These are phyloP conservation scores for Podilymbus podiceps DNA, from an alignment of 2,113 vertebrate genomes.

Conservation along the genomic window DNA sequence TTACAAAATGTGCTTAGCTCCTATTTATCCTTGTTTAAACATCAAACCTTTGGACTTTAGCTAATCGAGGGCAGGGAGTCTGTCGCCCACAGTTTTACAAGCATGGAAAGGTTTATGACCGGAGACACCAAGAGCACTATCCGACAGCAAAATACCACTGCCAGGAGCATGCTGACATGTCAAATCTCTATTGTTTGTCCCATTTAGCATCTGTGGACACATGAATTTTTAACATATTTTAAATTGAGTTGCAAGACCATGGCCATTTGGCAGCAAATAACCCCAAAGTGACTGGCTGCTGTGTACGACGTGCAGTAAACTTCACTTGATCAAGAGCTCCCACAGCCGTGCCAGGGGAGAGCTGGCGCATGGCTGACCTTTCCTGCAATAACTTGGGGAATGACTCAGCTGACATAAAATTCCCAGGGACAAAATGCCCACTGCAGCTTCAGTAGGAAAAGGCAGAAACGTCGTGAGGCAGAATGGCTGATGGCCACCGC, in stretches of 20 bases:
- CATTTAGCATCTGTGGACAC: background rate
- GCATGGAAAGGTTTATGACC: background rate
- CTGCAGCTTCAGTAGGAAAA: background rate
- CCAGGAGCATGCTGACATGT: background rate
- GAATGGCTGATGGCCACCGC: background rate
- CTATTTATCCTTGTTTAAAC: background rate
- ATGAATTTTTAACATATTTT: constrained; percentile 24
- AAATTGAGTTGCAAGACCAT: background rate
- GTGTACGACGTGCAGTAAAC: background rate
- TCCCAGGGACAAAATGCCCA: background rate
- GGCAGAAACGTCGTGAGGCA: background rate
- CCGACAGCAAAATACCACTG: background rate
- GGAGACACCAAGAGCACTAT: background rate
- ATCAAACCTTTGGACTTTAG: background rate
- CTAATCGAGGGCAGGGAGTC: background rate
- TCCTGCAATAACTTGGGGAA: background rate
- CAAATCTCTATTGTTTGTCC: background rate
- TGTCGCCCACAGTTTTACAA: background rate
- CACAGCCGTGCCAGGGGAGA: background rate
- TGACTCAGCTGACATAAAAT: constrained; percentile 42
- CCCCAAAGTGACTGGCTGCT: background rate
- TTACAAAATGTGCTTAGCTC: background rate
- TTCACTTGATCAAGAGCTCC: constrained; percentile 3
- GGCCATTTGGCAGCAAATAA: background rate
- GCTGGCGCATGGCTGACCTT: background rate